Conservation (phyloP, 1,140 invertebrate genomes). For the Teleopsis dalmanni region DNA sequence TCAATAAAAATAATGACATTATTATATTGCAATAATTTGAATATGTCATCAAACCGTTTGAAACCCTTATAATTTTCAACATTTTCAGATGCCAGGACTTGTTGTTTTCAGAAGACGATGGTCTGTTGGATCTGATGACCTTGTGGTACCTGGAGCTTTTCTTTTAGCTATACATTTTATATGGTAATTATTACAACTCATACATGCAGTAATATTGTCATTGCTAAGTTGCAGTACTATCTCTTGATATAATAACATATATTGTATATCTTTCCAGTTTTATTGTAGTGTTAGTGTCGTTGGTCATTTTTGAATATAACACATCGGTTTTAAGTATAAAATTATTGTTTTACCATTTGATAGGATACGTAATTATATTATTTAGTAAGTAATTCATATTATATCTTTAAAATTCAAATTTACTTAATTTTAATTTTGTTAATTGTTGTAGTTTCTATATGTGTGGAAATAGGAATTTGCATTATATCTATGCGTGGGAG, state of each 20-base stretch:
- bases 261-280: slow-evolving; percentile 21
- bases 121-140: slow-evolving; percentile 83
- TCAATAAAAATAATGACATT: no score
- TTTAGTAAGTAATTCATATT: slow-evolving; percentile 32
- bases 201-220: not conserved
- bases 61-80: no score
- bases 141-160: slow-evolving; percentile 74
- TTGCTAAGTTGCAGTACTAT: not conserved
- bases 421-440: not conserved
- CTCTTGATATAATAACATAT: not conserved
- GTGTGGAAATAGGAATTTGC: slow-evolving; percentile 66
- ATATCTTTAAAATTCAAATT: not conserved
- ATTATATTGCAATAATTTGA: no score
- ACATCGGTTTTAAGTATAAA: slow-evolving; percentile 51
- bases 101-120: slow-evolving; percentile 77
- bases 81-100: slow-evolving; percentile 69
- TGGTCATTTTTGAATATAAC: slow-evolving; percentile 58
- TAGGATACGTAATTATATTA: slow-evolving; percentile 64
- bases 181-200: slow-evolving; percentile 56
- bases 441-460: slow-evolving; percentile 52
- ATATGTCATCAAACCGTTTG: no score
- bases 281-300: slow-evolving; percentile 41
- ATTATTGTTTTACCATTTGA: slow-evolving; percentile 60
- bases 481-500: slow-evolving; percentile 72
- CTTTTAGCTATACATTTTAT: slow-evolving; percentile 67